These are phyloP conservation scores for Pterocles orientalis DNA, from an alignment of 2,113 vertebrate genomes.

Conservation along the genomic window DNA sequence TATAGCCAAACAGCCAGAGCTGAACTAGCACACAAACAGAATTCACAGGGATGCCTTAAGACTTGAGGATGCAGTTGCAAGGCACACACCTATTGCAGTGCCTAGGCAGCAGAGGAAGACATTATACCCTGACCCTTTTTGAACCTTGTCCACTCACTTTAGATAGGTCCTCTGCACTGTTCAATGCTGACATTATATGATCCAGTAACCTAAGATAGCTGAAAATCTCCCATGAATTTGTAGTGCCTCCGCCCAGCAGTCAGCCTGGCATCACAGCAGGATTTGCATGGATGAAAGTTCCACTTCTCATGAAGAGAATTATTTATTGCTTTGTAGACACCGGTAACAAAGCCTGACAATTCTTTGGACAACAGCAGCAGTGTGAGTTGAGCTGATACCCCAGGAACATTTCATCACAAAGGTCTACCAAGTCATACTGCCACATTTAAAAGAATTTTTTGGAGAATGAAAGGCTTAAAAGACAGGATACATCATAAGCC, in stretches of 20 bases:
- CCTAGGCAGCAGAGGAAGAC: not conserved
- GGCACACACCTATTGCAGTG: not conserved
- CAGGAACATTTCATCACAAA: not conserved
- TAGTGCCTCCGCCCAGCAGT: not conserved
- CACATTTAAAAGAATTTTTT: not conserved
- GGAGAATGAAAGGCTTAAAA: not conserved
- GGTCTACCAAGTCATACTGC: not conserved
- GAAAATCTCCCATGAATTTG: not conserved
- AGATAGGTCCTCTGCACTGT: not conserved
- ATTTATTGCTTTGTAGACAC: not conserved
- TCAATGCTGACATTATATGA: not conserved
- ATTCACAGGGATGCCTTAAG: not conserved
- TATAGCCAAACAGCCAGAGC: not conserved
- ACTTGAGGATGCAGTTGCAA: not conserved
- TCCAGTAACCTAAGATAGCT: not conserved
- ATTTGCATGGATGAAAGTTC: not conserved
- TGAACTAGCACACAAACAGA: not conserved
- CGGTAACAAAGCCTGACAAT: not conserved
- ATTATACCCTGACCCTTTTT: not conserved
- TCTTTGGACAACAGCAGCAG: not conserved
- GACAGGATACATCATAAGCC: too few species aligned
- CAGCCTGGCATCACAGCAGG: not conserved
- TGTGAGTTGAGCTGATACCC: not conserved
- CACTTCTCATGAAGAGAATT: not conserved
- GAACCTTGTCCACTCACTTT: not conserved